Conservation (phyloP, 2,888 invertebrate species). For the Ichneumoninae sp. region DNA sequence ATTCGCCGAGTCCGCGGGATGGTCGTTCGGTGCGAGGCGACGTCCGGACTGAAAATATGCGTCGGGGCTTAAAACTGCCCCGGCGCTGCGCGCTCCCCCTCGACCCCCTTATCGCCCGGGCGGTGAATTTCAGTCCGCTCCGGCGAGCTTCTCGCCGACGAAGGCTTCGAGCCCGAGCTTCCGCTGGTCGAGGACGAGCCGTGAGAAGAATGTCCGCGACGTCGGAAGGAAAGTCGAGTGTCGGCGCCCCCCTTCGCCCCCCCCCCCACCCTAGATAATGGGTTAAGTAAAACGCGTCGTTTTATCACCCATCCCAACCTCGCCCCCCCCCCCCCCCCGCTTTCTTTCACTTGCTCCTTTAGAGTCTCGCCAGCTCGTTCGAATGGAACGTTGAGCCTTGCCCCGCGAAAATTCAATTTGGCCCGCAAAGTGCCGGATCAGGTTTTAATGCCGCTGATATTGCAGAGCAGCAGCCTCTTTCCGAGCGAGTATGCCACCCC, state of each 20-base stretch:
- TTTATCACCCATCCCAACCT: slow-evolving; percentile 69
- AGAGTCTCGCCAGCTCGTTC: slow-evolving; percentile 6
- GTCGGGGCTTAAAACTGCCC: slow-evolving; percentile 60
- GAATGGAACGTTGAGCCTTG: slow-evolving; percentile 47
- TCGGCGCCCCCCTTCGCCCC: slow-evolving; percentile 25
- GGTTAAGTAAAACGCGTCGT: slow-evolving; percentile 76
- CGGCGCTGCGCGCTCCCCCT: slow-evolving; percentile 27
- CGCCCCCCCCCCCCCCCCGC: neutral
- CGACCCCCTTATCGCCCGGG: slow-evolving; percentile 51
- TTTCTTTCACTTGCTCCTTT: slow-evolving; percentile 10
- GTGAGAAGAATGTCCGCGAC: slow-evolving; percentile 58
- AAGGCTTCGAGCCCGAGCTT: slow-evolving; percentile 20
- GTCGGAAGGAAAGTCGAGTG: slow-evolving; percentile 61
- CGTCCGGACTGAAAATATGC: slow-evolving; percentile 60
- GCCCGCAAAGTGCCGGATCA: slow-evolving; percentile 77
- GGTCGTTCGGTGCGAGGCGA: slow-evolving; percentile 45
- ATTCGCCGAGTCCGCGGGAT: neutral
- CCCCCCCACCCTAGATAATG: slow-evolving; percentile 69
- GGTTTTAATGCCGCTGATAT: slow-evolving; percentile 77
- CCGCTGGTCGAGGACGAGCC: slow-evolving; percentile 7
- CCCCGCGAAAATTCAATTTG: slow-evolving; percentile 75
- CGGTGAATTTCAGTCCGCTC: slow-evolving; percentile 48
- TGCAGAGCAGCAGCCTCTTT: slow-evolving; percentile 58
- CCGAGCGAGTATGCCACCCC: slow-evolving; percentile 16
- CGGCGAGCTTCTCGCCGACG: slow-evolving; percentile 31